These are phyloP conservation scores for Mycalesis mineus DNA, from an alignment of 2,888 invertebrate species.

Conservation along the genomic window DNA sequence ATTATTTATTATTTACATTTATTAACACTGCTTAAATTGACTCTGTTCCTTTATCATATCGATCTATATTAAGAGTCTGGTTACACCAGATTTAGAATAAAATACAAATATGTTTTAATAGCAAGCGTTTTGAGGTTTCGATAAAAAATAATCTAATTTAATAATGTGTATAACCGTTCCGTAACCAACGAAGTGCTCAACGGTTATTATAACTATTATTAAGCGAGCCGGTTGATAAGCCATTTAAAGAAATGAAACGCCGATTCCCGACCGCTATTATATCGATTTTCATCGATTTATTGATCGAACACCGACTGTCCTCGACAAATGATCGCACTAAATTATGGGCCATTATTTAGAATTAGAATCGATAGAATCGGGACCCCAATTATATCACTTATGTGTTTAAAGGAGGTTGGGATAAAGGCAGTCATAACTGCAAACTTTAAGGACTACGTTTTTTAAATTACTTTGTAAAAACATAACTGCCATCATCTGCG, in stretches of 20 bases:
- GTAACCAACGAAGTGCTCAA: constrained; percentile 55
- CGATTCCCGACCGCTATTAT: constrained; percentile 70
- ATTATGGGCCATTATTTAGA: constrained; percentile 76
- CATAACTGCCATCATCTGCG: not conserved
- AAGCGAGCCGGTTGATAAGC: constrained; percentile 71
- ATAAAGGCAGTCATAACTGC: constrained; percentile 62
- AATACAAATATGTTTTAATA: no score
- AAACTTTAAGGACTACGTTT: constrained; percentile 36
- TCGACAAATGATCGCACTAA: constrained; percentile 73
- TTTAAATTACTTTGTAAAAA: constrained; percentile 16
- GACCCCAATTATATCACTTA: constrained; percentile 78
- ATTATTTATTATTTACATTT: no score
- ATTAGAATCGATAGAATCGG: constrained; percentile 76
- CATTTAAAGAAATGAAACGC: constrained; percentile 78
- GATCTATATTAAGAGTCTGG: no score
- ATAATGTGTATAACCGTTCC: constrained; percentile 32
- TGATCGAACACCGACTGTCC: constrained; percentile 77
- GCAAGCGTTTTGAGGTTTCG: not conserved
- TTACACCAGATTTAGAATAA: no score
- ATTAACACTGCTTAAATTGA: no score
- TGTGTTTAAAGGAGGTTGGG: constrained; percentile 77
- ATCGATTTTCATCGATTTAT: constrained; percentile 76
- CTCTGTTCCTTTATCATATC: no score
- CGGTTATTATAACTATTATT: constrained; percentile 75
- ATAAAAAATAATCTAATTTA: constrained; percentile 15